Percentiles rank a stretch among this genome's conserved stretches.
Conservation (phyloP, 2,113 vertebrate species). For the Vulpes vulpes region DNA sequence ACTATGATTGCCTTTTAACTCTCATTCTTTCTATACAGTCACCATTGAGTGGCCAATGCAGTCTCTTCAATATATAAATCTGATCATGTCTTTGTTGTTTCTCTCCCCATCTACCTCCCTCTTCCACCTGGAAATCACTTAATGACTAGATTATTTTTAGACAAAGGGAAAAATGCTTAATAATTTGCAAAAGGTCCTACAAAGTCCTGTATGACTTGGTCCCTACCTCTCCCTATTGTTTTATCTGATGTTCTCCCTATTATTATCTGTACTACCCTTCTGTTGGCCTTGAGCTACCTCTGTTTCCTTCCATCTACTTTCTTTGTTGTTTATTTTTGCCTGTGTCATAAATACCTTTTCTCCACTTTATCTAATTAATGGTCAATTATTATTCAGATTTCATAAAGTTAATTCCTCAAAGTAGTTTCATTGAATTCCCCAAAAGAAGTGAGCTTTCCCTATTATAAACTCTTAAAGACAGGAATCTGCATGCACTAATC, state of each 20-base stretch:
- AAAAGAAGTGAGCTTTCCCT: not conserved
- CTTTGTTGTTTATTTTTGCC: not conserved
- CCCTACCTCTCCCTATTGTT: fast-evolving
- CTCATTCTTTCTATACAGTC: not conserved
- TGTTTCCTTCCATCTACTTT: not conserved
- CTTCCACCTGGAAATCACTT: not conserved
- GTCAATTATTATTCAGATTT: not conserved
- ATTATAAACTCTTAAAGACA: not conserved
- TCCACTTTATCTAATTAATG: not conserved
- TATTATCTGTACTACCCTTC: too few relatives aligned
- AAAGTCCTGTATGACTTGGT: not conserved
- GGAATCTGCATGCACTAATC: not conserved
- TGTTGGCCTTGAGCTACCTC: not conserved
- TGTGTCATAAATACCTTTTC: not conserved
- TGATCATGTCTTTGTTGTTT: not conserved
- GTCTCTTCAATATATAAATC: not conserved
- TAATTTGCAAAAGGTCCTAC: not conserved
- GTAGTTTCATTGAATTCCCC: not conserved
- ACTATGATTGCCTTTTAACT: not conserved
- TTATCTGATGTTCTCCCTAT: not conserved
- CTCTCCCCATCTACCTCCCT: fast-evolving
- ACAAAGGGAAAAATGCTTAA: not conserved
- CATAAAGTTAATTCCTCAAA: not conserved
- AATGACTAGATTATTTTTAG: not conserved
- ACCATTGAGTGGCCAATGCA: not conserved